These are phyloP conservation scores for Apostichopus californicus DNA, from an alignment of 35 echinoderm and acorn worm species.

Conservation along the genomic window DNA sequence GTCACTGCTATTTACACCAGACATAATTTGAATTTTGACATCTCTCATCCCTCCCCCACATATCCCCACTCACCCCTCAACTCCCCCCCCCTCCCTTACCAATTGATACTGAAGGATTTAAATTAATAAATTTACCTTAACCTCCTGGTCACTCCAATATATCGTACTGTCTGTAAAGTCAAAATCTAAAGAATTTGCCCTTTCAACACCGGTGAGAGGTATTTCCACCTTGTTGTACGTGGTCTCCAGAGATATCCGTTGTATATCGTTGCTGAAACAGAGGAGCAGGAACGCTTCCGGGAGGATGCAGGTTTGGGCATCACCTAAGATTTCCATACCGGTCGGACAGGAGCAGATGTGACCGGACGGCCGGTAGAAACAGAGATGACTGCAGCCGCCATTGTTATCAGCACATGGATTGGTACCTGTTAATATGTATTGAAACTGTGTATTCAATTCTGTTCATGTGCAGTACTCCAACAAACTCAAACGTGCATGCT, in stretches of 20 bases:
- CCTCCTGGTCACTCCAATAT: conserved; percentile 79
- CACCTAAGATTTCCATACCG: conserved; percentile 79
- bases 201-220: conserved; percentile 71
- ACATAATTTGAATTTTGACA: neutral
- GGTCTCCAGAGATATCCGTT: conserved; percentile 83
- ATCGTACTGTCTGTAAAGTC: conserved; percentile 85
- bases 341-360: conserved; percentile 86
- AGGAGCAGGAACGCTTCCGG: conserved; percentile 97
- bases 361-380: conserved; percentile 71
- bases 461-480: too few relatives aligned
- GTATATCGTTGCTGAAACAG: conserved; percentile 62
- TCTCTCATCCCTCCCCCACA: neutral
- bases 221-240: conserved; percentile 90
- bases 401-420: conserved; percentile 78
- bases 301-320: conserved; percentile 83
- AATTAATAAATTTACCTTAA: conserved; percentile 55
- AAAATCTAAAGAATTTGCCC: conserved; percentile 81
- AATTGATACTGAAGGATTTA: too few relatives aligned
- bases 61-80: too few relatives aligned
- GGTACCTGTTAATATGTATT: conserved; percentile 51
- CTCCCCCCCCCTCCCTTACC: too few relatives aligned
- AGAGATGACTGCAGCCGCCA: conserved; percentile 89
- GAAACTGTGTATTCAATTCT: too few relatives aligned
- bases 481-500: too few relatives aligned
- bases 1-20: too few relatives aligned